Base-by-base conservation (phyloP, 2,888 invertebrate species). In the Drosophila ustulata region DNA sequence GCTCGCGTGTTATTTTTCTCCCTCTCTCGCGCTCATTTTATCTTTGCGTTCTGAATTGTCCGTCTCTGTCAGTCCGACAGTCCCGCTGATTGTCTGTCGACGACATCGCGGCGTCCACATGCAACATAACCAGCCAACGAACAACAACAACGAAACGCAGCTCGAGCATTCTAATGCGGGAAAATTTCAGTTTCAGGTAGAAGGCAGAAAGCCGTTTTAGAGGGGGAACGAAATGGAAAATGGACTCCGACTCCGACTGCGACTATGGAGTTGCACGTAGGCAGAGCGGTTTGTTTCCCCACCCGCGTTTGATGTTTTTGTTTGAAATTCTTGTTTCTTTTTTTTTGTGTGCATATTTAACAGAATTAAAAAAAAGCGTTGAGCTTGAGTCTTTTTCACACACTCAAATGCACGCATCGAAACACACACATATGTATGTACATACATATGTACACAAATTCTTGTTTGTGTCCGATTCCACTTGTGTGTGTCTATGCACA, bases 171-270 rank as follows among this genome's bases (percentile, higher is more conserved):
- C 80, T 75, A 82, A 79, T 80, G 82, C 81, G 78, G 78, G 81
- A 83, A 83, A 80, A 74, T 78, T 85, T 81, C 75, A 71, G 80
- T 74, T 81, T 82, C 80, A 80, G 80, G 80, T 80, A 80, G 79
- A 53, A 69, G 39, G 34, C 50, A 63, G 45, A n/a, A 11, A 30
- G 43, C 56, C 45, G 66, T 59, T 52, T 64, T 65, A 41, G 28
- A 37, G 67, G 76, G 78, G 66, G 45, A 53, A 63, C 75, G 55
- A 59, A 78, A 65, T 77, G 79, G 71, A 71, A 79, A 79, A 67
- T 67, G 75, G 62, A 79, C 79, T 75, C 66, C 50, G 63, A 57
- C 66, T 55, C 18, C 18, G 18, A 18, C 18, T 18, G 2, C 1
- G 18, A 56, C 18, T 18, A 18, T 46, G 53, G 43, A 47, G 62